These are phyloP conservation scores for Prunella strophiata DNA, from an alignment of 2,797 vertebrate genomes.

Conservation along the genomic window DNA sequence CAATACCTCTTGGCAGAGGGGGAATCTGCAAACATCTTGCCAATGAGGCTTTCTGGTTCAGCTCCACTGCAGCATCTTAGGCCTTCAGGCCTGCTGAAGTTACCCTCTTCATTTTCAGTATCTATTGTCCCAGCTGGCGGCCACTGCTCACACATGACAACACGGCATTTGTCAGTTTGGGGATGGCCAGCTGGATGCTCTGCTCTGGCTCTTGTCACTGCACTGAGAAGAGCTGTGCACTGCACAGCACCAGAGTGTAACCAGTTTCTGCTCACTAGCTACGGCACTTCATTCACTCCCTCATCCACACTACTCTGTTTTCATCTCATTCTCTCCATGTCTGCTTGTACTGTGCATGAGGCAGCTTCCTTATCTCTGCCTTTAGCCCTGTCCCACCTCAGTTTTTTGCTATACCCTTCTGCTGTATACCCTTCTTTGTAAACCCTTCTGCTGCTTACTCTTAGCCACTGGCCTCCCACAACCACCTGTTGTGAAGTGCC, in stretches of 20 bases:
- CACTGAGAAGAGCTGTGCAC: background rate
- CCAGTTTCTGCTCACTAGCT: background rate
- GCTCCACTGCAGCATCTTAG: background rate
- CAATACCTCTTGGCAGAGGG: background rate
- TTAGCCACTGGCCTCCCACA: background rate
- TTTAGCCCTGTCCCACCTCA: background rate
- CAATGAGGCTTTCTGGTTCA: background rate
- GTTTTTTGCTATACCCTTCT: background rate
- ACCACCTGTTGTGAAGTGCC: background rate
- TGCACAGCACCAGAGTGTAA: accelerated
- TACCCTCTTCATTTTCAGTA: background rate
- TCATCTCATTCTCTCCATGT: background rate
- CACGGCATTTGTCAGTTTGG: background rate
- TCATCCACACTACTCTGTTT: background rate
- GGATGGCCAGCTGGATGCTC: background rate
- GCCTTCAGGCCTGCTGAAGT: background rate
- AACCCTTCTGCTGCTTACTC: background rate
- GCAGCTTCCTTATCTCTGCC: background rate
- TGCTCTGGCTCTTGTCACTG: background rate
- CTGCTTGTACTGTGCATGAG: background rate
- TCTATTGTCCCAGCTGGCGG: background rate
- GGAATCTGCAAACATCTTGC: background rate
- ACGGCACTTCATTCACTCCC: background rate
- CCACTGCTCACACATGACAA: background rate
- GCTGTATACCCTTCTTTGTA: background rate